Evolutionary conservation across 1,140 invertebrate species (phyloP).

Genomic region (Neocloeon triangulifer): DNA sequence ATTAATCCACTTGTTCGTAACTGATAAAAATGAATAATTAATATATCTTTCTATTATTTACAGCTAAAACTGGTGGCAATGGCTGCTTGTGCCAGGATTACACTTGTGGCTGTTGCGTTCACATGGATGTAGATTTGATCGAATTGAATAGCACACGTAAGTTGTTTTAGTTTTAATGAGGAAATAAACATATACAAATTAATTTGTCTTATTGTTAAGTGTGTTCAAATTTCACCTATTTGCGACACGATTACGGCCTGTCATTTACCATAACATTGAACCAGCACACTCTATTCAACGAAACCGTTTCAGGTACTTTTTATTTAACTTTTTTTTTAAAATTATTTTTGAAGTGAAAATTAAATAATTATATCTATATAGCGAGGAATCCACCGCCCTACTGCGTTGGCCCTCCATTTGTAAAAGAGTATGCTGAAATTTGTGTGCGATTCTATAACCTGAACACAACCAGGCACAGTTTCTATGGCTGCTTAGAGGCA

Average conservation of each 20-base stretch:
- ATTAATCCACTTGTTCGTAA: too few relatives aligned
- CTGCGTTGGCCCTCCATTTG: constrained; percentile 11
- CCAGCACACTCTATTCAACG: constrained; percentile 12
- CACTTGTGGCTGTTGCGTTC: too few relatives aligned
- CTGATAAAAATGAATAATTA: too few relatives aligned
- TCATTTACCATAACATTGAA: constrained; percentile 15
- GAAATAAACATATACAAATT: too few relatives aligned
- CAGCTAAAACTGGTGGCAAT: too few relatives aligned
- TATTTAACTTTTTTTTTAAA: neutral
- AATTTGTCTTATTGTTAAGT: constrained; percentile 13
- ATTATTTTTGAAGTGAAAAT: constrained; percentile 3
- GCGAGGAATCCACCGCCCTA: constrained; percentile 16
- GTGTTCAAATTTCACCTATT: constrained; percentile 13
- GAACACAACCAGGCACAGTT: constrained; percentile 8
- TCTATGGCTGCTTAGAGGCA: constrained; percentile 12
- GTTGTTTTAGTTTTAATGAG: too few relatives aligned
- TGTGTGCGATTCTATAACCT: constrained; percentile 15
- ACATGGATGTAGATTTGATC: too few relatives aligned
- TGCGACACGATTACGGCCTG: constrained; percentile 15
- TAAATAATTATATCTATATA: too few relatives aligned
- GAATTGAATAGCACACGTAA: too few relatives aligned
- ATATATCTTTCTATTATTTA: too few relatives aligned
- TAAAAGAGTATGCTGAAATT: constrained; percentile 11
- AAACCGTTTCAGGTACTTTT: constrained; percentile 15
- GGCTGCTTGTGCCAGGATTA: too few relatives aligned